Conservation (phyloP, 2,797 vertebrate species). For the Melanotaenia boesemani region DNA sequence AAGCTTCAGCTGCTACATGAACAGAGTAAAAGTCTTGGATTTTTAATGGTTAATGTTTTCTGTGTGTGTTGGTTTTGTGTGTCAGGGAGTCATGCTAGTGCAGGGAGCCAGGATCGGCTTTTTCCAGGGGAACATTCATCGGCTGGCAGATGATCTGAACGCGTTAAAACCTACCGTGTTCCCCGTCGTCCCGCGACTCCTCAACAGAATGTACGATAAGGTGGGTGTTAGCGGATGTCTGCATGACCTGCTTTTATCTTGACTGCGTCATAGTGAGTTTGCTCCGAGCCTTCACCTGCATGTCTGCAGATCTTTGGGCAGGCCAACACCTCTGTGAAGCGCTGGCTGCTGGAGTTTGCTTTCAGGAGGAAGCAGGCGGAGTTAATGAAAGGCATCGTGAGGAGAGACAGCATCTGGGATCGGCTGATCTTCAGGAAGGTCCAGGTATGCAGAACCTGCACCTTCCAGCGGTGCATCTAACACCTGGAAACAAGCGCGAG, state of each 20-base stretch:
- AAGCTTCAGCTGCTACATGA: too few relatives aligned
- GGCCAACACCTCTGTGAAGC: conserved; percentile 90
- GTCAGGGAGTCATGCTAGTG: conserved; percentile 87
- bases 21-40: too few relatives aligned
- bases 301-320: conserved; percentile 88
- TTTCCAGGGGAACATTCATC: conserved; percentile 95
- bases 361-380: conserved; percentile 92
- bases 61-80: not conserved
- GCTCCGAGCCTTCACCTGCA: not conserved
- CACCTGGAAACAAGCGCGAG: too few relatives aligned
- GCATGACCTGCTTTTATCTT: not conserved
- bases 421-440: conserved; percentile 93
- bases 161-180: conserved; percentile 92
- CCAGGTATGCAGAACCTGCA: conserved; percentile 83
- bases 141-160: conserved; percentile 92
- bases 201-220: conserved; percentile 97
- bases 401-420: conserved; percentile 95
- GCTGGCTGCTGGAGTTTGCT: conserved; percentile 93
- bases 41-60: too few relatives aligned
- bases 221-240: conserved; percentile 64
- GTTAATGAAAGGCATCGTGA: conserved; percentile 88
- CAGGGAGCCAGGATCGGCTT: conserved; percentile 93
- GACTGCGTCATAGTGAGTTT: not conserved
- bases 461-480: too few relatives aligned
- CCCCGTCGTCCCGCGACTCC: conserved; percentile 92